phyloP scores from a whole-genome alignment of 2,888 invertebrate genomes.

The Criorhina ranunculi region DNA sequence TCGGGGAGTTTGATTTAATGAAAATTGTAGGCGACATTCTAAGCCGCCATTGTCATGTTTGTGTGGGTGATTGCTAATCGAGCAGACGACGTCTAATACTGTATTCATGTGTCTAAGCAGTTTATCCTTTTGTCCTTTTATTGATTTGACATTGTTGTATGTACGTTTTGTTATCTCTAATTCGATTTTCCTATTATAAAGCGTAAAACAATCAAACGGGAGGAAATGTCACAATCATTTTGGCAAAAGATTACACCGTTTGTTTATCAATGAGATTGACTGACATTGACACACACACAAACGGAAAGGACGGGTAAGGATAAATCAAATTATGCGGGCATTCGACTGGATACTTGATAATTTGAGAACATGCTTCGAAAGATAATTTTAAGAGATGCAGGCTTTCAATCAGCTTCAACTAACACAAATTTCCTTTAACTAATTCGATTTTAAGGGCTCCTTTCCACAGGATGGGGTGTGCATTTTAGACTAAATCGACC shows the following conservation, averaged over 20 bases:
- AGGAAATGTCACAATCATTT: constrained; percentile 8
- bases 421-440: too few species aligned
- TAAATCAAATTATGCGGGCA: too few species aligned
- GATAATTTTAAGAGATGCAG: background rate
- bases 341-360: constrained; percentile 3
- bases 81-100: background rate
- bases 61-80: background rate
- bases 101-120: background rate
- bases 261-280: constrained; percentile 9
- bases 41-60: background rate
- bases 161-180: background rate
- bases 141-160: background rate
- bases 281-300: background rate
- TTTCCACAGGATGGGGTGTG: too few species aligned
- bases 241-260: constrained; percentile 5
- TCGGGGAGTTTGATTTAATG: constrained; percentile 12
- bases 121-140: constrained; percentile 2
- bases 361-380: background rate
- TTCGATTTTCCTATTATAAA: constrained; percentile 5
- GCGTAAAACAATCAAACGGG: constrained; percentile 9
- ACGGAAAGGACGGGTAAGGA: background rate
- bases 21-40: background rate
- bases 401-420: too few species aligned
- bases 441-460: too few species aligned
- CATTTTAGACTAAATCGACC: too few species aligned